phyloP scores from a whole-genome alignment of 2,113 vertebrate genomes.

The cattle (Bos taurus) region DNA sequence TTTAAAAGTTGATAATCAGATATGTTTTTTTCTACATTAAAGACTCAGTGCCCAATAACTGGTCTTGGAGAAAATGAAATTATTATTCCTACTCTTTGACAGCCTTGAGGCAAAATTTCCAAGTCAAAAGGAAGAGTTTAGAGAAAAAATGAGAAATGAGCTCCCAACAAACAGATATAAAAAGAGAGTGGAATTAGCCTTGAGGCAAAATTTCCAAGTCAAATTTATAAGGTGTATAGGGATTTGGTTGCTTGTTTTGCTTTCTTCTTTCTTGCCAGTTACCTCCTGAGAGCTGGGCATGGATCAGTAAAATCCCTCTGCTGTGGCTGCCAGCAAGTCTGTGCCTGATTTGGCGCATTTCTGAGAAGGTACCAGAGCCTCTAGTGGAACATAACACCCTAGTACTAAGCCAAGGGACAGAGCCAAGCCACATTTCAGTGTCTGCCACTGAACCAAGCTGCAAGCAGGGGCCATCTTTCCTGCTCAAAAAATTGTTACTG shows the following conservation, averaged over 20 bases:
- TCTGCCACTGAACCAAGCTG: background rate
- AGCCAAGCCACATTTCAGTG: constrained; percentile 17
- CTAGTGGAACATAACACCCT: constrained; percentile 56
- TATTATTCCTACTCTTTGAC: constrained; percentile 41
- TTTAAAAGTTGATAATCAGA: background rate
- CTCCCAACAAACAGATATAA: background rate
- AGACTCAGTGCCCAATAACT: constrained; percentile 1
- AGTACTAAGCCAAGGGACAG: background rate
- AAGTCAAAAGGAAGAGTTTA: constrained; percentile 2
- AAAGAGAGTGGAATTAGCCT: background rate
- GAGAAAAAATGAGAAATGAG: background rate
- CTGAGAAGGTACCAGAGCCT: constrained; percentile 76
- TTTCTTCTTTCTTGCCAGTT: constrained; percentile 50
- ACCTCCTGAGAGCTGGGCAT: constrained; percentile 50
- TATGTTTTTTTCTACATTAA: constrained; percentile 9
- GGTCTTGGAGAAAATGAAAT: constrained; percentile 18
- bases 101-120: constrained; percentile 53
- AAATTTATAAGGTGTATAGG: constrained; percentile 48
- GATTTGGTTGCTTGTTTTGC: constrained; percentile 62
- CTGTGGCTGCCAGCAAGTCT: constrained; percentile 64
- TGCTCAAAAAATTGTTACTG: background rate
- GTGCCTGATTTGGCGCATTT: constrained; percentile 66
- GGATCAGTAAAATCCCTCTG: constrained; percentile 14
- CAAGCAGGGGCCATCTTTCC: background rate
- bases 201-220: constrained; percentile 54